Evolutionary conservation across 2,888 invertebrate species (phyloP), one percentile per base, ranked within the genome.

Genomic region (Rotaria magnacalcarata): DNA sequence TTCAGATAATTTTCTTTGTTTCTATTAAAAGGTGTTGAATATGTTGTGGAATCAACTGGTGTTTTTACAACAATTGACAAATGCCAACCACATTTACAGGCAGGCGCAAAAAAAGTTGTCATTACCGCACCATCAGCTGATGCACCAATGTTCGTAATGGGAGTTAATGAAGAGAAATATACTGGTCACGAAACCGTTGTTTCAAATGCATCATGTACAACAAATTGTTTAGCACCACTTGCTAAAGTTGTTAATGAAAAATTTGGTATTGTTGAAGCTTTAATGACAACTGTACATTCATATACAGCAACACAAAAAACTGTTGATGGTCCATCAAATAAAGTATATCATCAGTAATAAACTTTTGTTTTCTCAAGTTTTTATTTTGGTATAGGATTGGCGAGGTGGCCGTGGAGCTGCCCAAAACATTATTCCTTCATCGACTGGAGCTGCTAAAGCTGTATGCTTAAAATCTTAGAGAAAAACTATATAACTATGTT

Each of bases 361-460:
- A 27, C 4, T 27, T 27, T 27, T 6, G 3, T 5, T 34, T 34
- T 34, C 24, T 34, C 0, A 19, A 16, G 10, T 11, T 67, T 67
- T 67, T 67, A 7, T 16, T 67, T n/a, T 27, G 7, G 4, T 27
- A 0, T 24, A 91, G 93, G 92, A 96, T 92, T 99, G 98, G 98
- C 94, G 98, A 91, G 98, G 97, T 92, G 98, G 98, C 85, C 96
- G 98, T 93, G 97, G 97, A 90, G 98, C 98, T 89, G 94, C 94
- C 88, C 97, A 97, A 92, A 99, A 99, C 93, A 98, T 99, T 93
- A 99, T 99, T 92, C 98, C 99, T 87, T 97, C 99, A 87, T 93
- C 97, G 34, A 99, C 98, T 89, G 99, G 99, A 88, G 99, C 99
- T 88, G 99, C 99, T 88, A 99, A 99, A 92, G 98, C 99, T 90